phyloP scores from a whole-genome alignment of 2,888 invertebrate genomes.

The Caenorhabditis sp. region DNA sequence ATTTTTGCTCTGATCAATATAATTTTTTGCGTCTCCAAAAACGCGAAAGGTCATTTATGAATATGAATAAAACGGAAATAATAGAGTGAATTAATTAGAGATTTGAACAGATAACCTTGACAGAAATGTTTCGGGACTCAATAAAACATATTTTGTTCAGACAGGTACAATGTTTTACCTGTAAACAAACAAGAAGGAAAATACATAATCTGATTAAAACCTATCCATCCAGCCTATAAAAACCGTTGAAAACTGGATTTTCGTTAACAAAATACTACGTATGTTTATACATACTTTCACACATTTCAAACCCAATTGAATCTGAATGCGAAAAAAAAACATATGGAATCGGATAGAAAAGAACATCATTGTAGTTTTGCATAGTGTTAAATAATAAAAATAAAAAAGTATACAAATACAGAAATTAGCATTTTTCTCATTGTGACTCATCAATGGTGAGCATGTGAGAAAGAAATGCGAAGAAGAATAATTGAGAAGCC shows the following conservation, averaged over 20 bases:
- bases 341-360: background rate
- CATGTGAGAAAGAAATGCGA: background rate
- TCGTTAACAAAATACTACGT: background rate
- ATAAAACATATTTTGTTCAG: background rate
- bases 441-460: background rate
- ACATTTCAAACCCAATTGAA: too few species aligned
- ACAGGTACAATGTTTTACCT: background rate
- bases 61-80: background rate
- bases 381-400: background rate
- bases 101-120: background rate
- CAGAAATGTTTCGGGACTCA: background rate
- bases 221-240: background rate
- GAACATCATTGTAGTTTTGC: background rate
- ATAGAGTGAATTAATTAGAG: background rate
- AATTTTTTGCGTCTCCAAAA: background rate
- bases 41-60: background rate
- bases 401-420: background rate
- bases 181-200: background rate
- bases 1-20: background rate
- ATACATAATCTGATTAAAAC: background rate
- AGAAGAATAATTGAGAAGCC: background rate
- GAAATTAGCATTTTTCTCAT: background rate
- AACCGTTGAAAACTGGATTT: background rate
- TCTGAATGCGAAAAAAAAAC: background rate
- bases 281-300: too few species aligned